Conservation (phyloP, 2,888 invertebrate genomes). For the Thecocarcelia acutangulata region DNA sequence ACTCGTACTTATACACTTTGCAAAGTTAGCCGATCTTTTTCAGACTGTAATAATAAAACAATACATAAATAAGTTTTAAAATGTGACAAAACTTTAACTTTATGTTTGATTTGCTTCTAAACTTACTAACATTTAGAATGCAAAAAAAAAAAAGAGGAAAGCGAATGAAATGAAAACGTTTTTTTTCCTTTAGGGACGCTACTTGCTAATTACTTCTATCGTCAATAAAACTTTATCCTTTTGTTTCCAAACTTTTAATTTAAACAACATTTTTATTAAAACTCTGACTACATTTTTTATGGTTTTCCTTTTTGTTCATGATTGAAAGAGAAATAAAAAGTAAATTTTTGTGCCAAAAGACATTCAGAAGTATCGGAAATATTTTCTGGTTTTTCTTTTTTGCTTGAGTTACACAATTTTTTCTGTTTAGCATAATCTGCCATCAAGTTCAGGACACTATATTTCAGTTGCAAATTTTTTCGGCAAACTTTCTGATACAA, state of each 20-base stretch:
- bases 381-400: background rate
- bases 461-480: no score
- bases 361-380: background rate
- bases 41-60: no score
- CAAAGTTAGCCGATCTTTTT: no score
- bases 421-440: no score
- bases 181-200: conserved; percentile 20
- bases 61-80: background rate
- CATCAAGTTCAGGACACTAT: no score
- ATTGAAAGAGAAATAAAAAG: background rate
- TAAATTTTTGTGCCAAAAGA: conserved; percentile 3
- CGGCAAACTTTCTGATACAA: no score
- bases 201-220: conserved; percentile 44
- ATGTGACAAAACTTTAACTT: conserved; percentile 28
- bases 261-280: conserved; percentile 4
- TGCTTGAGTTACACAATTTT: background rate
- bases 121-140: background rate
- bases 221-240: conserved; percentile 31
- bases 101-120: background rate
- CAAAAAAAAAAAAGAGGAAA: conserved; percentile 6
- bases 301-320: background rate
- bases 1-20: no score
- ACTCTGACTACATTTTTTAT: background rate
- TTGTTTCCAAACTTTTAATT: conserved; percentile 45
- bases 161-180: background rate